phyloP scores from a whole-genome alignment of 2,797 vertebrate species.

The Malacoraja senta region DNA sequence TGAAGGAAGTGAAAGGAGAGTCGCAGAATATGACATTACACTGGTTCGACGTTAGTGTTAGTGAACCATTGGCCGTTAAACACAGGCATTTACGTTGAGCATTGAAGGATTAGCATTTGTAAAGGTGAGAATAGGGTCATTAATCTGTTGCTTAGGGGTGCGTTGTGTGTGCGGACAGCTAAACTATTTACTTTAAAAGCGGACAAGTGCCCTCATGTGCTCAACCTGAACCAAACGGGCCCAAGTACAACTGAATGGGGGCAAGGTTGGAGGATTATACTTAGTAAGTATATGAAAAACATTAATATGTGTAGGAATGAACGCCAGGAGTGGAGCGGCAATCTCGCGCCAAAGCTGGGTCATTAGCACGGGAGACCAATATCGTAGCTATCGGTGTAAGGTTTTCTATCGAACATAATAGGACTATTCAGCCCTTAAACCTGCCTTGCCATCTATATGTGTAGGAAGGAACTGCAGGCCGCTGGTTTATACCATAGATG shows the following conservation, averaged over 20 bases:
- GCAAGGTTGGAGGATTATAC: not conserved
- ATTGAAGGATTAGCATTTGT: constrained; percentile 37
- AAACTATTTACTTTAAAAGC: not conserved
- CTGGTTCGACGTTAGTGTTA: constrained; percentile 27
- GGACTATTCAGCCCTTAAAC: too few relatives aligned
- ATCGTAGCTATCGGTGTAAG: too few relatives aligned
- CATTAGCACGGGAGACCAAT: too few relatives aligned
- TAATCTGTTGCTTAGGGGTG: constrained; percentile 34
- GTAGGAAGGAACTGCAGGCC: too few relatives aligned
- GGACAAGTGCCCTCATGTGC: not conserved
- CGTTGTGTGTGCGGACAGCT: not conserved
- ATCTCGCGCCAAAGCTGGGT: too few relatives aligned
- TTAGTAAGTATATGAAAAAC: too few relatives aligned
- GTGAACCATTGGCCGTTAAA: constrained; percentile 33
- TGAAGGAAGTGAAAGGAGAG: not conserved
- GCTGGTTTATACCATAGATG: too few relatives aligned
- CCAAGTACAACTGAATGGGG: not conserved
- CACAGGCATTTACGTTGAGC: constrained; percentile 19
- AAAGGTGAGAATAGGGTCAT: constrained; percentile 37
- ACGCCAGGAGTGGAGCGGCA: too few relatives aligned
- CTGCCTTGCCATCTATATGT: too few relatives aligned
- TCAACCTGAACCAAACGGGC: not conserved
- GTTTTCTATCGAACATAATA: too few relatives aligned
- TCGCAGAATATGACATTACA: constrained; percentile 20
- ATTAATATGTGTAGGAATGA: too few relatives aligned